Percentiles rank a stretch among this genome's conserved stretches.
These are phyloP conservation scores for Drosophila chauvacae DNA, from an alignment of 1,140 invertebrate genomes.

Conservation along the genomic window DNA sequence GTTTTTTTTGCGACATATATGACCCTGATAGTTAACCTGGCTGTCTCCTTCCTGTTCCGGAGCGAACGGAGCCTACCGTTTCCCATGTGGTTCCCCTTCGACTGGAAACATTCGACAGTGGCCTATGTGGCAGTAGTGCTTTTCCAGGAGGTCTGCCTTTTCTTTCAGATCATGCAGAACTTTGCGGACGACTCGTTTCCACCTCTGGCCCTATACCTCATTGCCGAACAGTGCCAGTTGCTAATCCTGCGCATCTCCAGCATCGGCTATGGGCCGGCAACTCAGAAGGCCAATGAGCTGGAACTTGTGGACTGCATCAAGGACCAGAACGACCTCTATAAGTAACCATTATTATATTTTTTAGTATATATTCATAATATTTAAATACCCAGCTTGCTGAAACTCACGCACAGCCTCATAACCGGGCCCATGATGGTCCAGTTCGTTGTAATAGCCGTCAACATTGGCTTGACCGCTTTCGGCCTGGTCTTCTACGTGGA, in stretches of 20 bases:
- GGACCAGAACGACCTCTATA: constrained; percentile 63
- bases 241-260: constrained; percentile 49
- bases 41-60: constrained; percentile 22
- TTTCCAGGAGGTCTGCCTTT: constrained; percentile 48
- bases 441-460: constrained; percentile 59
- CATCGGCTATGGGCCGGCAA: constrained; percentile 41
- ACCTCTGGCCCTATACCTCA: constrained; percentile 42
- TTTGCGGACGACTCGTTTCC: constrained; percentile 64
- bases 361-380: not conserved
- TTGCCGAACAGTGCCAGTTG: constrained; percentile 61
- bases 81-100: constrained; percentile 66
- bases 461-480: constrained; percentile 47
- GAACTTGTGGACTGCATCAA: constrained; percentile 52
- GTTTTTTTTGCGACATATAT: constrained; percentile 40
- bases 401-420: constrained; percentile 43
- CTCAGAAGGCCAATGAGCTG: constrained; percentile 35
- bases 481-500: constrained; percentile 56
- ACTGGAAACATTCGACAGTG: constrained; percentile 47
- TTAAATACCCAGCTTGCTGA: constrained; percentile 36
- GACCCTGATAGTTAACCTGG: constrained; percentile 5
- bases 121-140: constrained; percentile 39
- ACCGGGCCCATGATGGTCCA: constrained; percentile 69
- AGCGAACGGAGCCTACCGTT: constrained; percentile 45
- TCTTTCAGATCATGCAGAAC: constrained; percentile 50
- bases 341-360: constrained; percentile 12